These are phyloP conservation scores for Taxidea taxus DNA, from an alignment of 2,113 vertebrate genomes.

Conservation along the genomic window DNA sequence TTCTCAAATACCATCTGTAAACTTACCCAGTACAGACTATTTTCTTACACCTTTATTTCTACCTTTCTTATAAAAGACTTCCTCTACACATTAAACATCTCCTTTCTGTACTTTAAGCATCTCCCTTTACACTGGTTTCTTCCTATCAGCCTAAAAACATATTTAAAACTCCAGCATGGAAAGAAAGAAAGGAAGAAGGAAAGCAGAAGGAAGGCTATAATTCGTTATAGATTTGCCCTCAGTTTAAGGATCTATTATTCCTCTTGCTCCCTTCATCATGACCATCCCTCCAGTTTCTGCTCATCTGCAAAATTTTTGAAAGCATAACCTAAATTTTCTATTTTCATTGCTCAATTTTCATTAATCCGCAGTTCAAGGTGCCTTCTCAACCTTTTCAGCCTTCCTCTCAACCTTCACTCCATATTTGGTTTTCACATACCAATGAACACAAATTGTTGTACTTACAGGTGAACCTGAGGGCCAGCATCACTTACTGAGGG, in stretches of 20 bases:
- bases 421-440: not conserved
- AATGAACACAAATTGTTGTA: not conserved
- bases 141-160: not conserved
- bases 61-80: not conserved
- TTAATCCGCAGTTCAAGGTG: not conserved
- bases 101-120: not conserved
- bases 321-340: not conserved
- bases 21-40: not conserved
- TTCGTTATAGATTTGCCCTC: not conserved
- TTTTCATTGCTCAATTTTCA: not conserved
- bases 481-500: not conserved
- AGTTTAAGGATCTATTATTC: not conserved
- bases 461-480: not conserved
- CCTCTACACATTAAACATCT: not conserved
- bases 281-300: not conserved
- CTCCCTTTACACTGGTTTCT: not conserved
- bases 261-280: not conserved
- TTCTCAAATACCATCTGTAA: not conserved
- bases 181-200: not conserved
- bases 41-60: not conserved
- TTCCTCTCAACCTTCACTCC: not conserved
- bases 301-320: not conserved
- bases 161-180: not conserved
- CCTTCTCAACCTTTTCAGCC: too few species aligned
- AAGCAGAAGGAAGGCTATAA: not conserved